Evolutionary conservation across 2,888 invertebrate species (phyloP), one percentile per base, ranked within the genome.

Genomic region (Seira ritae): DNA sequence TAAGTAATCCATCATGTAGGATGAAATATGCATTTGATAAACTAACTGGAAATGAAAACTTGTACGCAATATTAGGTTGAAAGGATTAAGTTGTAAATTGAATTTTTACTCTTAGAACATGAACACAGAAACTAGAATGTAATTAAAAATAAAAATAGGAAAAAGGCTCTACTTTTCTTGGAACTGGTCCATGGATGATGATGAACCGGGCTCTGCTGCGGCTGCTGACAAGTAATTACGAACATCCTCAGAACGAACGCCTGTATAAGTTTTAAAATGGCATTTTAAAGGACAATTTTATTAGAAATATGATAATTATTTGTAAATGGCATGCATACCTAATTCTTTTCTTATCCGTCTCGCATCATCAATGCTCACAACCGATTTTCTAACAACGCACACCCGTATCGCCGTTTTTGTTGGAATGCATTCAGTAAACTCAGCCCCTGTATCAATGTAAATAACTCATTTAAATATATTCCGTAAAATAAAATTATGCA

Each of bases 281-380:
- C n/a, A n/a, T n/a, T n/a, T n/a, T n/a, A n/a, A n/a, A n/a, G n/a
- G n/a, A n/a, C n/a, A n/a, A n/a, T n/a, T n/a, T n/a, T n/a, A n/a
- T n/a, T n/a, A n/a, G n/a, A n/a, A n/a, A n/a, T n/a, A n/a, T n/a
- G n/a, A n/a, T n/a, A n/a, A n/a, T n/a, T n/a, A n/a, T n/a, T n/a
- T n/a, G n/a, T n/a, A n/a, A n/a, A n/a, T n/a, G n/a, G n/a, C n/a
- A n/a, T n/a, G n/a, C 76, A 2, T 69, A 81, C 81, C 81, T 22
- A 88, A 68, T 73, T 87, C 85, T 31, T 85, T 85, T 22, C 81
- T 50, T 10, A 88, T 73, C 46, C 83, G 66, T 68, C 85, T 86
- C 0, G 74, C 84, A 20, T 88, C 86, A 17, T 85, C 85, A 12
- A 78, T 67, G 19, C 76, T 73, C 22, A 79, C 80, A n/a, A 68